These are phyloP conservation scores for Hypomecis atomaria DNA, from an alignment of 2,888 invertebrate species.

Conservation along the genomic window DNA sequence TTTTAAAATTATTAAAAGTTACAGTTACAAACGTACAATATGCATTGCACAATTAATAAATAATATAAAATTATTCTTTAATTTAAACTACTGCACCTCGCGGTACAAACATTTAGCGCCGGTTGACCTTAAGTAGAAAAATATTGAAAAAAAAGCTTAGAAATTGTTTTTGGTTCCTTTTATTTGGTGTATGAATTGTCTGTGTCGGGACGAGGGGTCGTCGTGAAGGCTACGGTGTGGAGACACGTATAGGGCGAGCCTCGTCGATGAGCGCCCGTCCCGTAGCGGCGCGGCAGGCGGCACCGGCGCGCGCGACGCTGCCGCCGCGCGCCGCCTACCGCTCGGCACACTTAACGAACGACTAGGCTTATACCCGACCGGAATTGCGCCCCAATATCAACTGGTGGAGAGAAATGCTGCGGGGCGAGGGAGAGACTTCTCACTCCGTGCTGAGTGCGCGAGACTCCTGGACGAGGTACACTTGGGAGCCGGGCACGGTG, in stretches of 20 bases:
- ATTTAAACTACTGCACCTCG: conserved; percentile 75
- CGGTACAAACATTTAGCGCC: conserved; percentile 69
- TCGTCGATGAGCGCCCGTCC: conserved; percentile 76
- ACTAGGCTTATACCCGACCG: conserved; percentile 84
- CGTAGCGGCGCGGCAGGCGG: conserved; percentile 54
- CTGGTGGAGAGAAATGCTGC: conserved; percentile 76
- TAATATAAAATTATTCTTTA: conserved; percentile 81
- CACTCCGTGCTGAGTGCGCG: conserved; percentile 85
- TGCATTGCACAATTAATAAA: conserved; percentile 81
- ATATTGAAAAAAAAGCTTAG: conserved; percentile 78
- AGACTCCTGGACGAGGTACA: conserved; percentile 95
- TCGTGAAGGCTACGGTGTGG: conserved; percentile 68
- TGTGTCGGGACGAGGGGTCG: conserved; percentile 73
- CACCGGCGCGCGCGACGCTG: conserved; percentile 49
- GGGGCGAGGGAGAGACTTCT: conserved; percentile 59
- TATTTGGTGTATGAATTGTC: conserved; percentile 67
- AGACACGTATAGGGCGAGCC: conserved; percentile 81
- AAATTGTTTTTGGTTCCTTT: conserved; percentile 76
- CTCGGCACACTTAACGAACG: conserved; percentile 75
- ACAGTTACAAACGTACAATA: conserved; percentile 82
- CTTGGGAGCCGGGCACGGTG: conserved; percentile 95
- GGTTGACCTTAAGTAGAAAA: conserved; percentile 76
- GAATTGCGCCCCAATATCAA: conserved; percentile 75
- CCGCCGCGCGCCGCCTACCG: conserved; percentile 61
- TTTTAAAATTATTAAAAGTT: conserved; percentile 80